Base-by-base conservation (phyloP, 2,113 vertebrate species). In the Cyrtonyx montezumae region DNA sequence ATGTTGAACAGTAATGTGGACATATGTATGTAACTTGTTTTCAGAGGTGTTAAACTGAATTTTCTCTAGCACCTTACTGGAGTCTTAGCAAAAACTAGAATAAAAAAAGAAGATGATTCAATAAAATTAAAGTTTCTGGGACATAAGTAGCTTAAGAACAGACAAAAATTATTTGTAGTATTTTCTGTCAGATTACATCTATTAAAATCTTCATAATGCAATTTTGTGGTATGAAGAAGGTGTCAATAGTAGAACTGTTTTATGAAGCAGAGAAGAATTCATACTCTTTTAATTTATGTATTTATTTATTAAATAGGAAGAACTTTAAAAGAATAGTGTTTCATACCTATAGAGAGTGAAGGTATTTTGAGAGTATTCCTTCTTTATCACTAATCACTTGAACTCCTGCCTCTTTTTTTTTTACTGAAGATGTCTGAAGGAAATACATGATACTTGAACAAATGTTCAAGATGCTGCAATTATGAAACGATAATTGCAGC, bases 401-500 rank as follows among this genome's bases (percentile, higher is more conserved):
- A 68, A 53, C 37, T 91, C 37, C 55, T 89, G 25, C 45, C 87
- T 94, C 66, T 75, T 79, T 55, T 53, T 90, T 87, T 91, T 87
- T 61, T 63, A 93, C 90, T 80, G 76, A 91, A 91, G 51, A 30
- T 85, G 36, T 95, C 92, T 92, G 76, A 40, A 91, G 37, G 79
- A 53, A 92, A 94, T 40, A 65, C 43, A 84, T 30, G 37, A 86
- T 84, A 40, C 84, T 87, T 79, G 81, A 92, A 61, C 55, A 92
- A 96, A 67, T 91, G 81, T 85, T 93, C 83, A n/a, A n/a, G n/a
- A n/a, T n/a, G n/a, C n/a, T n/a, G 37, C 37, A 37, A 66, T 91
- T 96, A 68, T 79, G 53, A 92, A 94, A 85, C 40, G 84, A 11
- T 92, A 96, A 96, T 96, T 96, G 82, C 75, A 87, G 71, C 51